phyloP scores from a whole-genome alignment of 2,888 invertebrate species.

The Palloptera scutellata region DNA sequence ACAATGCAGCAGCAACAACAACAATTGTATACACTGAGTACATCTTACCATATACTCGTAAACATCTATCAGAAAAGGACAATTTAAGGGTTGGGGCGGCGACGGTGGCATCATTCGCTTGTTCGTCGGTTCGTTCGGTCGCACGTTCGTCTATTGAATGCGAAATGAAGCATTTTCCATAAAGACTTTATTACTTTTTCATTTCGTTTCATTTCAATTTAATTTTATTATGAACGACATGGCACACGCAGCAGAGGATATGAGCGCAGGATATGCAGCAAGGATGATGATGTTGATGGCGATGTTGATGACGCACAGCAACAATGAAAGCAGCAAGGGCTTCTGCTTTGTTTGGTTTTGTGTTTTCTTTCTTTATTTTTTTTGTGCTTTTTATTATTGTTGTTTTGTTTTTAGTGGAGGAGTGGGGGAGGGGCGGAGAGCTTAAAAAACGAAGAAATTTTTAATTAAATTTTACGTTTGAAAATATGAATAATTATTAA shows the following conservation, averaged over 20 bases:
- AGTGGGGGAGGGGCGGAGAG: no score
- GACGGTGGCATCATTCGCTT: neutral
- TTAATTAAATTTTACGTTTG: conserved; percentile 55
- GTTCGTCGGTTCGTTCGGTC: neutral
- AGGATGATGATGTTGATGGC: no score
- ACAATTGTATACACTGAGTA: neutral
- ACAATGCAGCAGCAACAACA: neutral
- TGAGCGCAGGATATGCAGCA: conserved; percentile 33
- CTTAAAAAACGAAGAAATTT: conserved; percentile 33
- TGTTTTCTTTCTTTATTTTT: no score
- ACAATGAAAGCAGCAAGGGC: conserved; percentile 1
- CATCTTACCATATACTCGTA: no score
- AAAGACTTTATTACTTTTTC: conserved; percentile 59
- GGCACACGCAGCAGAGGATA: no score
- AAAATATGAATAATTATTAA: conserved; percentile 59
- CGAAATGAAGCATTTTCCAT: conserved; percentile 48
- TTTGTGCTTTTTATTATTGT: no score
- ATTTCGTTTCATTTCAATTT: conserved; percentile 57
- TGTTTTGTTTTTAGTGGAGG: neutral
- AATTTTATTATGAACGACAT: conserved; percentile 52
- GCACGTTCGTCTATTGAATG: conserved; percentile 35
- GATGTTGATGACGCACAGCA: neutral
- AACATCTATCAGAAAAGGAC: conserved; percentile 8
- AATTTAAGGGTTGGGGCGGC: conserved; percentile 14
- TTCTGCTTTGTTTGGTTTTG: conserved; percentile 24